Evolutionary conservation across 2,113 vertebrate species (phyloP), one percentile per base, ranked within the genome.

Genomic region (Phaethon lepturus): DNA sequence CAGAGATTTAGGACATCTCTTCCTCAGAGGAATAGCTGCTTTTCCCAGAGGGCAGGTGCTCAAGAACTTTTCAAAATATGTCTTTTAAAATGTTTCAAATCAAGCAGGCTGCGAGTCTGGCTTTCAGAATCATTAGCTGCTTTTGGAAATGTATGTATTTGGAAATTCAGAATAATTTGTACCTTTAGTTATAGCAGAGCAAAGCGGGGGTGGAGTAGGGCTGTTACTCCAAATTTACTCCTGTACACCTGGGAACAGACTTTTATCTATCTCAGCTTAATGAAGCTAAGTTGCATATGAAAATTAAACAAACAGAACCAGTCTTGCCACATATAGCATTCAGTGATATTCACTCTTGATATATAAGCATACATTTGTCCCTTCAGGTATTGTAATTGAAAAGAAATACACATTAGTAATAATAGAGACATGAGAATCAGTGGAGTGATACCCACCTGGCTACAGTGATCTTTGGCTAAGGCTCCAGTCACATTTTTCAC

Each of bases 231-330:
- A 79, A 49, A 64, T 89, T 75, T 81, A 91, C 89, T 69, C 49
- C 75, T 87, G 11, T 71, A 23, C 11, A 86, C 42, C 91, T 89
- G 58, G 88, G 53, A 95, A 91, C 40, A 95, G 83, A 50, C 89
- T 96, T 95, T 95, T 76, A 68, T 95, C 68, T 94, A 3, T 33
- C 52, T 87, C 73, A 75, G 31, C 22, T 69, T 28, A 84, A 85
- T 66, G 24, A 81, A 72, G 75, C 1, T 64, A 89, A 89, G 17
- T 75, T 95, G 33, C 74, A 79, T 78, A 94, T 64, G 66, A 93
- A 93, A 96, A 94, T 78, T 25, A 67, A 95, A 86, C 88, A 66
- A 69, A 89, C 40, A 82, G 69, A 93, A 90, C 88, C 63, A 71
- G 88, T 90, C 56, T 78, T 90, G 71, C 82, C 69, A 23, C 7